These are phyloP conservation scores for Sitobion miscanthi DNA, from an alignment of 1,140 invertebrate genomes.

Conservation along the genomic window DNA sequence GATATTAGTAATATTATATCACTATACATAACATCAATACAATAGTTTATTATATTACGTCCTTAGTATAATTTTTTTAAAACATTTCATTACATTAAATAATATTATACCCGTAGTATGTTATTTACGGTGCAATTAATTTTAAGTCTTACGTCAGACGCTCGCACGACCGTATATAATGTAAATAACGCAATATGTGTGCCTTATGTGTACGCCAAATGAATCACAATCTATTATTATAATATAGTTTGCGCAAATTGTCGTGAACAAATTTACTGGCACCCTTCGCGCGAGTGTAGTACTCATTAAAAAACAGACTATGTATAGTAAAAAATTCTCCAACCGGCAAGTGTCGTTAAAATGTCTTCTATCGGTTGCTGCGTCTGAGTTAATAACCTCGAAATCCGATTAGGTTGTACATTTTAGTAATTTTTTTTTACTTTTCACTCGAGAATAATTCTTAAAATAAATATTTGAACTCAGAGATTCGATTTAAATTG, in stretches of 20 bases:
- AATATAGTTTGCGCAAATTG: too few relatives aligned
- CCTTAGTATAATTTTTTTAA: neutral
- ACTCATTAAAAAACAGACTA: neutral
- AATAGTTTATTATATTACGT: neutral
- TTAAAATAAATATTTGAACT: neutral
- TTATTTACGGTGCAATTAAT: neutral
- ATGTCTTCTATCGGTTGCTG: neutral
- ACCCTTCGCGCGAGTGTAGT: neutral
- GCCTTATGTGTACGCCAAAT: neutral
- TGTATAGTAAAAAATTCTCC: neutral
- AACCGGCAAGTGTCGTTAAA: neutral
- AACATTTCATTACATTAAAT: neutral
- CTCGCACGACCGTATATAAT: neutral
- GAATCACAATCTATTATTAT: conserved; percentile 9
- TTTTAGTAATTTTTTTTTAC: neutral
- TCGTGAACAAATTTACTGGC: neutral
- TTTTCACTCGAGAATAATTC: neutral
- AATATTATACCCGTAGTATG: too few relatives aligned
- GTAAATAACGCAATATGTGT: neutral
- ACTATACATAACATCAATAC: neutral
- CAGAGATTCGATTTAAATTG: too few relatives aligned
- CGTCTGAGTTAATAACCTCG: neutral
- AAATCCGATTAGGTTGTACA: too few relatives aligned
- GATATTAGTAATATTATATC: neutral
- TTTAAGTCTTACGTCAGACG: neutral